Conservation (phyloP, 1,140 invertebrate species). For the Diuraphis noxia region DNA sequence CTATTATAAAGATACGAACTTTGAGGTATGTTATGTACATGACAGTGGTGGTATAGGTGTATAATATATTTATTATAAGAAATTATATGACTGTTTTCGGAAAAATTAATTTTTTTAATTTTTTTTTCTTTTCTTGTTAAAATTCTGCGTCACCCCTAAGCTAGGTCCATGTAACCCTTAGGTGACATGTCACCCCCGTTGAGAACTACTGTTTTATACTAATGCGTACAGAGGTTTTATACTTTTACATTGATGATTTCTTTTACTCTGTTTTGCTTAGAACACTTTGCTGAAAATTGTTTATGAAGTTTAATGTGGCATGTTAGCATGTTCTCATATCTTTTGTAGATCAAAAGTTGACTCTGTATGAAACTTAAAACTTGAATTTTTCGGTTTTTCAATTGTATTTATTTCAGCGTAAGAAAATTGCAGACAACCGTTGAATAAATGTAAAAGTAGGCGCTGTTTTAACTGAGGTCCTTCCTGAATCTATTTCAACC, state of each 20-base stretch:
- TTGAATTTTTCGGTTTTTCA: neutral
- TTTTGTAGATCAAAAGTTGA: neutral
- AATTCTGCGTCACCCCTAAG: too few species aligned
- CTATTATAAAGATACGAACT: too few species aligned
- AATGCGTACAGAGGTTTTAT: neutral
- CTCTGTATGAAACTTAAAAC: neutral
- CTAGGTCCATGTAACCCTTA: too few species aligned
- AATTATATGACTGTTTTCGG: too few species aligned
- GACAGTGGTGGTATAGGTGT: too few species aligned
- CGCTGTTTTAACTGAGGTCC: neutral
- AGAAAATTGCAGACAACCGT: neutral
- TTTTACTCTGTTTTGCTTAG: neutral
- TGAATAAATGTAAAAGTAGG: neutral
- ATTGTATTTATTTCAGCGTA: neutral
- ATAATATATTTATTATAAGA: too few species aligned
- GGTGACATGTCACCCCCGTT: too few species aligned
- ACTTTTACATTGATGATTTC: neutral
- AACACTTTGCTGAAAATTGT: neutral
- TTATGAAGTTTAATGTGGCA: neutral
- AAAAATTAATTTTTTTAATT: too few species aligned
- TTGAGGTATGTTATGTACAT: too few species aligned
- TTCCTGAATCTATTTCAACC: neutral
- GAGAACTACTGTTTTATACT: neutral
- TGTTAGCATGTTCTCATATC: neutral
- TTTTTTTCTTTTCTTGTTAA: too few species aligned